Base-by-base conservation (phyloP, 2,797 vertebrate genomes). In the Eospalax fontanierii region DNA sequence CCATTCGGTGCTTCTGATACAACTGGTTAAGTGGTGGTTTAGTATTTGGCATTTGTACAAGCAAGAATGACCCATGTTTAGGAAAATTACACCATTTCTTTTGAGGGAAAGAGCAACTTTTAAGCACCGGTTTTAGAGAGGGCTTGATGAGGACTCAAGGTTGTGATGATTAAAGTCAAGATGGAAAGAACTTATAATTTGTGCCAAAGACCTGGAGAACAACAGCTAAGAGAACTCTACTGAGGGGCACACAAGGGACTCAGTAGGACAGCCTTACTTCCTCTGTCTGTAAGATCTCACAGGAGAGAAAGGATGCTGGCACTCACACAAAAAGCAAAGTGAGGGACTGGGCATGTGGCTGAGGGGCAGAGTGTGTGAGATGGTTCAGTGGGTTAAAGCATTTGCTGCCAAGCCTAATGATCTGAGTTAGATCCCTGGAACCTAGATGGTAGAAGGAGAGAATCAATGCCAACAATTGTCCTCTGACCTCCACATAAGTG, bases 21-120 rank as follows among this genome's bases (percentile, higher is more conserved):
- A 24, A 74, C 90, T 96, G 83, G 93, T 73, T 95, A 97, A 95
- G 73, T 94, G 78, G 85, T 33, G 46, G 78, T 93, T 96, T 86
- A 26, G 5, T 93, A 96, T 93, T 88, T 95, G 91, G 95, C 95
- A 94, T 95, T 95, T 97, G 92, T 96, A 98, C 94, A 93, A 97
- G 92, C 97, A 92, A 94, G 96, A 96, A 88, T 82, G 88, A 97
- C 81, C 85, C 90, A 81, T 97, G 95, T 98, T 98, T 98, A 97
- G 92, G 97, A 97, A 98, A 98, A 98, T 98, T 90, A 97, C 80
- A 96, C 95, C 82, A 95, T 98, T 96, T 95, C 96, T 96, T 96
- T 90, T 0, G 6, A 97, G 91, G 95, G 94, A 89, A 97, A 98
- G 89, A 97, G 95, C 94, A 46, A 66, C 78, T 95, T 96, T 92